Base-by-base conservation (phyloP, 2,797 vertebrate genomes). In the Microcaecilia unicolor region DNA sequence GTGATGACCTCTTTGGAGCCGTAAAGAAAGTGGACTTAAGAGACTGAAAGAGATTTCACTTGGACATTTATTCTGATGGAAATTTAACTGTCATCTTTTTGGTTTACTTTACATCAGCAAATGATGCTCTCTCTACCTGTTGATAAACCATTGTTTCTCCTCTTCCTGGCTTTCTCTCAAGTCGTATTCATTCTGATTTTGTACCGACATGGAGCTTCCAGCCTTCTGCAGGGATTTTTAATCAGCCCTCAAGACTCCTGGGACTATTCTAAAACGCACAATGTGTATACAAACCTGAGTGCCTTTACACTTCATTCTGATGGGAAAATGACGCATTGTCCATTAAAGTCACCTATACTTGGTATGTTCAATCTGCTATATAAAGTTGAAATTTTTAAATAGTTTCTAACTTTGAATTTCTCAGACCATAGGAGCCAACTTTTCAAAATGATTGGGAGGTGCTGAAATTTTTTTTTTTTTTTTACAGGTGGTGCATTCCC, bases 251-350 rank as follows among this genome's bases (percentile, higher is more conserved):
- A 2, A 10, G 11, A 15, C 4, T 4, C 6, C 10, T 44, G 47
- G 60, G 76, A 78, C 37, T 78, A 75, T 47, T 66, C 71, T 6
- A 60, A 40, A 27, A 54, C 55, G 2, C 58, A 65, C 0, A 70
- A 78, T 20, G 73, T 78, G 5, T 78, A 78, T 22, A 58, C 64
- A 1, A 78, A 78, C 51, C 76, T 78, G 33, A 78, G 66, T 44
- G 6, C 51, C 25, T 60, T 75, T 4, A 32, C 25, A 7, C 56
- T 2, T 1, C 53, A 41, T 9, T 30, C 46, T 6, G 4, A 0
- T 0, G 44, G 57, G 17, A 51, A 56, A 9, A 1, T 36, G 43
- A 55, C 31, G 0, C 53, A 44, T 46, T 78, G 75, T 37, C 52
- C 59, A 0, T 39, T 19, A 0, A 56, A n/a, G 7, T 74, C 75